phyloP scores from a whole-genome alignment of 2,888 invertebrate species.

The Phortica magna region DNA sequence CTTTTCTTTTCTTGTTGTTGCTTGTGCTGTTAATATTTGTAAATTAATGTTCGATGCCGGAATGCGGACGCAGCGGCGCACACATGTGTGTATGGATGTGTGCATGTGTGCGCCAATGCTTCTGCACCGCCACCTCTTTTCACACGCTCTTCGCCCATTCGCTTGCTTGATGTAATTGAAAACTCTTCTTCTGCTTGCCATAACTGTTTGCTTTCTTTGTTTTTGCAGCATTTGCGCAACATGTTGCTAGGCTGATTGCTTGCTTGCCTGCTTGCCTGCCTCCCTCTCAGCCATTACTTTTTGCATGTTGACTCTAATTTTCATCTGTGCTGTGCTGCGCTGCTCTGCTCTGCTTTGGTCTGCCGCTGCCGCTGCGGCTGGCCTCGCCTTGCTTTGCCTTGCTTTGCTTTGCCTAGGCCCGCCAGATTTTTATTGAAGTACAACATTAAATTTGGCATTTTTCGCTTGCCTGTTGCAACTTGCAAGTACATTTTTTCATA shows the following conservation, averaged over 20 bases:
- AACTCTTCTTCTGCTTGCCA: conserved; percentile 1
- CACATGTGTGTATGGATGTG: conserved; percentile 30
- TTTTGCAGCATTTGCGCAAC: conserved; percentile 36
- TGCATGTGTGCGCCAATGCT: background rate
- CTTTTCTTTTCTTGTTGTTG: conserved; percentile 42
- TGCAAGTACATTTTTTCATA: conserved; percentile 35
- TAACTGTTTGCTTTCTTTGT: background rate
- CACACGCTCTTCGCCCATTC: background rate
- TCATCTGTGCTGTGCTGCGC: background rate
- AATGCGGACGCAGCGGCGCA: conserved; percentile 61
- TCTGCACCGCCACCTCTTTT: no score
- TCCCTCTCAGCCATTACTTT: background rate
- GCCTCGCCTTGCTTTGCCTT: conserved; percentile 23
- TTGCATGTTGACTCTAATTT: conserved; percentile 26
- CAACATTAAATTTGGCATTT: conserved; percentile 70
- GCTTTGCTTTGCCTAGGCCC: conserved; percentile 10
- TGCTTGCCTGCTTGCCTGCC: conserved; percentile 26
- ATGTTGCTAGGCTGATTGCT: conserved; percentile 46
- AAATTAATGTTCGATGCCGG: conserved; percentile 71
- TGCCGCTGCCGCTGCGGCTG: conserved; percentile 49
- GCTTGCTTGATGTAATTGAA: conserved; percentile 22
- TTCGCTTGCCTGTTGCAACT: conserved; percentile 49
- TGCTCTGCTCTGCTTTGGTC: conserved; percentile 35
- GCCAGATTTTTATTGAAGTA: conserved; percentile 67
- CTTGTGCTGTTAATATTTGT: conserved; percentile 67